These are phyloP conservation scores for Melanotaenia boesemani DNA, from an alignment of 2,797 vertebrate genomes.

Conservation along the genomic window DNA sequence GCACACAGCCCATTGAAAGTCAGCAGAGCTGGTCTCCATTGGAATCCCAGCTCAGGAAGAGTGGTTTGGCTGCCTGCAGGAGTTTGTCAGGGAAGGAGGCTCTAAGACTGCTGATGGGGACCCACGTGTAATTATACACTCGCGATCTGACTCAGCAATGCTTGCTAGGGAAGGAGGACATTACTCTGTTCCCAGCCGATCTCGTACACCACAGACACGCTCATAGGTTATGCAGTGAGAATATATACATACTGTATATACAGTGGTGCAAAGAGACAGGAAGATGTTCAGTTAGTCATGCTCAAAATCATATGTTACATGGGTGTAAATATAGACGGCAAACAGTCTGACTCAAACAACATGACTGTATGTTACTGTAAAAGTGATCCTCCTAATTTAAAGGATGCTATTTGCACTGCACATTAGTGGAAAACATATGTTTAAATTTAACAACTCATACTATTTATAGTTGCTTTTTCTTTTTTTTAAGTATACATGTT, in stretches of 20 bases:
- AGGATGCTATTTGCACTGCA: constrained; percentile 44
- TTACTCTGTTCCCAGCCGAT: constrained; percentile 59
- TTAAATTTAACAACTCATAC: constrained; percentile 21
- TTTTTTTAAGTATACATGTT: constrained; percentile 23
- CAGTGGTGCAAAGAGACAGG: neutral
- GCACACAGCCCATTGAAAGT: constrained; percentile 40
- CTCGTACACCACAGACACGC: constrained; percentile 18
- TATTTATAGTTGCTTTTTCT: constrained; percentile 31
- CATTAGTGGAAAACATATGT: constrained; percentile 37
- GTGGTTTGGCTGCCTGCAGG: constrained; percentile 46
- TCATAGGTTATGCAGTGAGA: constrained; percentile 7
- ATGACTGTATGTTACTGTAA: constrained; percentile 18
- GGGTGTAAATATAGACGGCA: constrained; percentile 26
- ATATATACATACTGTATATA: constrained; percentile 6
- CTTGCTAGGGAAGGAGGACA: constrained; percentile 62
- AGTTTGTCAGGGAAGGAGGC: constrained; percentile 56
- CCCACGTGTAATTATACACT: constrained; percentile 80
- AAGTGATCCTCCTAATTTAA: constrained; percentile 48
- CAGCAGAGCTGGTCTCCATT: constrained; percentile 28
- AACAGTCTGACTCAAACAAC: constrained; percentile 49
- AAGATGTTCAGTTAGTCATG: constrained; percentile 14
- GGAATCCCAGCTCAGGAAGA: constrained; percentile 44
- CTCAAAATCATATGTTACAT: constrained; percentile 43
- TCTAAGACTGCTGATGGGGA: constrained; percentile 73
- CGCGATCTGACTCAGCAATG: constrained; percentile 75